phyloP scores from a whole-genome alignment of 2,113 vertebrate species.

The Pseudonaja textilis region DNA sequence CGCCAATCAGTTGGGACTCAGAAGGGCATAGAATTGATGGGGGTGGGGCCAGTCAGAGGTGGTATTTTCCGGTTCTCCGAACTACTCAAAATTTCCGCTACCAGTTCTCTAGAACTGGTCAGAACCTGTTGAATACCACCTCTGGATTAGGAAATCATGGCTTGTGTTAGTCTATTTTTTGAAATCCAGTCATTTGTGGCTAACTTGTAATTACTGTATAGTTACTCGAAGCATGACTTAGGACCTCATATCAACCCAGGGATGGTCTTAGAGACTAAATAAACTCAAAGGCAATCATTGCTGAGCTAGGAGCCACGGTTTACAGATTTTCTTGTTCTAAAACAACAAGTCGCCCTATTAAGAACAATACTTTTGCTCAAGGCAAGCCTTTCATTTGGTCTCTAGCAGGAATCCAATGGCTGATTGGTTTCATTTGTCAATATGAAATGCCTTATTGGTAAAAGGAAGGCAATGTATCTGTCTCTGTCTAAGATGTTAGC shows the following conservation, averaged over 20 bases:
- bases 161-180: not conserved
- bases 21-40: too few species aligned
- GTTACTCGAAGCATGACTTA: not conserved
- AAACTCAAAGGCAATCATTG: not conserved
- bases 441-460: not conserved
- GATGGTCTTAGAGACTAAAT: not conserved
- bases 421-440: constrained; percentile 10
- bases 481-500: not conserved
- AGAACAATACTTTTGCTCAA: not conserved
- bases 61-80: too few species aligned
- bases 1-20: too few species aligned
- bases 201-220: not conserved
- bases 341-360: not conserved
- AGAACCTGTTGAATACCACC: too few species aligned
- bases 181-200: not conserved
- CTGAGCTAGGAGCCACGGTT: not conserved
- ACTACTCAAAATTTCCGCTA: too few species aligned
- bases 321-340: not conserved
- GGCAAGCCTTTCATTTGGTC: not conserved
- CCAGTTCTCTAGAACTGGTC: too few species aligned
- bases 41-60: too few species aligned
- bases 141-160: not conserved
- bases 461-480: not conserved
- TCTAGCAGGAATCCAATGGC: not conserved
- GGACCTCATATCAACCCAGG: not conserved